Evolutionary conservation across 2,113 vertebrate genomes (phyloP).

Genomic region (Pseudorectes ferrugineus): DNA sequence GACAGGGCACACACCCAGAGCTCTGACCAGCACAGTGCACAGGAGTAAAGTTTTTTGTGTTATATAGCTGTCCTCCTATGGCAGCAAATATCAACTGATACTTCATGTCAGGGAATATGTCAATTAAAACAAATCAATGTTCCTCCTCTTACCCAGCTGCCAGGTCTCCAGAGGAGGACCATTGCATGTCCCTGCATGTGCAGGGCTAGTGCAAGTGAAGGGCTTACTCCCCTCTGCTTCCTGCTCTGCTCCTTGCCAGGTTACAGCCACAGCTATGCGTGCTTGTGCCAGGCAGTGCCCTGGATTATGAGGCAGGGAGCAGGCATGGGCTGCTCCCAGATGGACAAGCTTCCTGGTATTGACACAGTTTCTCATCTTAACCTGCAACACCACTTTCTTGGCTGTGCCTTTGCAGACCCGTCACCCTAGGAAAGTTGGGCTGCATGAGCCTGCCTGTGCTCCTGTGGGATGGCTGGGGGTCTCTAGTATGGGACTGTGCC

Average conservation of each 20-base stretch:
- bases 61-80: fast-evolving
- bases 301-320: not conserved
- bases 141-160: not conserved
- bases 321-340: not conserved
- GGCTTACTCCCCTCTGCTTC: not conserved
- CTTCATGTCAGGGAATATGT: not conserved
- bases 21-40: not conserved
- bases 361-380: not conserved
- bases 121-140: not conserved
- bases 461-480: not conserved
- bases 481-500: not conserved
- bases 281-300: not conserved
- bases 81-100: not conserved
- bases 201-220: not conserved
- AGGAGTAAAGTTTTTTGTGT: not conserved
- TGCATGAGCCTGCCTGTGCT: not conserved
- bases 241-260: not conserved
- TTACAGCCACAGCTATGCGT: too few species aligned
- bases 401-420: not conserved
- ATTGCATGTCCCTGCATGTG: fast-evolving
- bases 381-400: not conserved
- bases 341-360: not conserved
- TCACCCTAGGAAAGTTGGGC: not conserved
- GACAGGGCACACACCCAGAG: fast-evolving
- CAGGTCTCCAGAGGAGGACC: not conserved